Base-by-base conservation (phyloP, 2,113 vertebrate genomes). In the Uria lomvia region DNA sequence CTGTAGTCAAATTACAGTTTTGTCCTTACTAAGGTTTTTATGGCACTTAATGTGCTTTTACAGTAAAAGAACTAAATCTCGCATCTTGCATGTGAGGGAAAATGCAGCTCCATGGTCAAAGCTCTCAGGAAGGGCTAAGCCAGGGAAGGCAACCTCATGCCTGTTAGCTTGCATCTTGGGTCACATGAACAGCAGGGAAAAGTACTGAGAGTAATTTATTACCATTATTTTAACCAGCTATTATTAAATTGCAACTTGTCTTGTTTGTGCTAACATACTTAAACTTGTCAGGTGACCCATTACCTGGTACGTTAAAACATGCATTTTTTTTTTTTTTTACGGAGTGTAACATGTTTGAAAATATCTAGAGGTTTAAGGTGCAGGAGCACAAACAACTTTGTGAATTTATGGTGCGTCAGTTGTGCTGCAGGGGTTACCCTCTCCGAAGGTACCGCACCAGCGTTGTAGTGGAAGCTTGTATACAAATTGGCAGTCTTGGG, bases 211-310 rank as follows among this genome's bases (percentile, higher is more conserved):
- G 50, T 59, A 55, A 90, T 92, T 96, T 59, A 85, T 92, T 84
- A 71, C 40, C 74, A 72, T 83, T 91, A 75, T 84, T 96, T 85
- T 94, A 90, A 92, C 49, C 59, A 92, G 67, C 78, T 92, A 1
- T 93, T 93, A 86, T 36, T 90, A 90, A 96, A 94, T 90, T 86
- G 38, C n/a, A 70, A 11, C 66, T 90, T 67, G 24, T 50, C 68
- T 89, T 77, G 59, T 93, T 94, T 88, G 71, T 83, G n/a, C 85
- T 88, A 88, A 66, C 0, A 0, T 34, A 68, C 47, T 67, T 82
- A 26, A 68, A 65, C 50, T 92, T 77, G 71, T 86, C 53, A 63
- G 71, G 40, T 88, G 72, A 73, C 63, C 93, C 65, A 76, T 90
- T 85, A 56, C 36, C 43, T 66, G 50, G 3, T 91, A 22, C 59